These are phyloP conservation scores for Drosophila busckii DNA, from an alignment of 1,140 invertebrate species.

Conservation along the genomic window DNA sequence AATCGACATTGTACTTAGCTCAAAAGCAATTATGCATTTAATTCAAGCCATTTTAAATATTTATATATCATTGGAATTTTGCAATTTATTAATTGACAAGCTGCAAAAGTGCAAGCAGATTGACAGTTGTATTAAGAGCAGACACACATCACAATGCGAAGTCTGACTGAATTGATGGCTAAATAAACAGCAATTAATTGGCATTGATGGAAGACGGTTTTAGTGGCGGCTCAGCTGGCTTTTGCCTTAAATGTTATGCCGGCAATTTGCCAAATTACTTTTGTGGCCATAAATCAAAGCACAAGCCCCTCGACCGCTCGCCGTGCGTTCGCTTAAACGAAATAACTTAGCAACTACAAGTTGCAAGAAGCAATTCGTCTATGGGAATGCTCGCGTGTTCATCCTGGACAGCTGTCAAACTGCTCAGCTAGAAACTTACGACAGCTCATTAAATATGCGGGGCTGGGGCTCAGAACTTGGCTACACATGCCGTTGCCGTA, in stretches of 20 bases:
- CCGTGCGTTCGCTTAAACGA: neutral
- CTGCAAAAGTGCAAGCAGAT: constrained; percentile 16
- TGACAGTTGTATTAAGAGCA: constrained; percentile 31
- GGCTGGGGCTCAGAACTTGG: constrained; percentile 16
- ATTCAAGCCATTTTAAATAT: too few relatives aligned
- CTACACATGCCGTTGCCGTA: constrained; percentile 17
- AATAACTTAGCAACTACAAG: constrained; percentile 19
- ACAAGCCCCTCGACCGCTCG: neutral
- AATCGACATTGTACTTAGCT: too few relatives aligned
- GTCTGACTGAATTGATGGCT: constrained; percentile 66
- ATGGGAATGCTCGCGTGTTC: constrained; percentile 13
- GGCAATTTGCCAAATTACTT: constrained; percentile 49
- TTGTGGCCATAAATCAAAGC: constrained; percentile 61
- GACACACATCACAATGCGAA: too few relatives aligned
- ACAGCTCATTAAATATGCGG: constrained; percentile 47
- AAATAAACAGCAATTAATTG: constrained; percentile 66
- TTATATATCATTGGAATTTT: too few relatives aligned
- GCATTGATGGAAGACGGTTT: constrained; percentile 54
- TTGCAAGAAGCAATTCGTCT: constrained; percentile 24
- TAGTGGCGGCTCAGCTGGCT: neutral
- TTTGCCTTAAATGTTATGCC: neutral
- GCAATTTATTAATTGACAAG: constrained; percentile 36
- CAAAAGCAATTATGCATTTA: too few relatives aligned
- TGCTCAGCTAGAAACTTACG: constrained; percentile 45
- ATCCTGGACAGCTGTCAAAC: constrained; percentile 45